Conservation (phyloP, 2,888 invertebrate species). For the Lepidocyrtinus sp. region DNA sequence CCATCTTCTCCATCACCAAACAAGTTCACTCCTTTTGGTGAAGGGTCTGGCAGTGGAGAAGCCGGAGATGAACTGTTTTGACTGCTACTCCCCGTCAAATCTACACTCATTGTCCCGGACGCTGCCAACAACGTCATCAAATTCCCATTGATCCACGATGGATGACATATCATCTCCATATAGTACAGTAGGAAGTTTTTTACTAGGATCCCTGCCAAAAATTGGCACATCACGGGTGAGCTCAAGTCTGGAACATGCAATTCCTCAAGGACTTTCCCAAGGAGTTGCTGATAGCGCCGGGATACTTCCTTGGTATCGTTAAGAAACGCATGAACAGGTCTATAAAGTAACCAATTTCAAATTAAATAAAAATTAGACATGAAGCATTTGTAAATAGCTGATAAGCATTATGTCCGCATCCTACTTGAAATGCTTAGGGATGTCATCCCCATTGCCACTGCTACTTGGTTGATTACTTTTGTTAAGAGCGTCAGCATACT, state of each 20-base stretch:
- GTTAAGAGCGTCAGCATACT: slow-evolving; percentile 62
- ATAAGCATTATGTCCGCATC: not conserved
- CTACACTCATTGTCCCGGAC: slow-evolving; percentile 54
- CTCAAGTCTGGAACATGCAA: slow-evolving; percentile 65
- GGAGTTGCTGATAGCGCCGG: slow-evolving; percentile 62
- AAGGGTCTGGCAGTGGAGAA: slow-evolving; percentile 55
- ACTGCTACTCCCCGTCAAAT: slow-evolving; percentile 60
- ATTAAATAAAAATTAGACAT: not conserved
- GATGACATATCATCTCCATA: slow-evolving; percentile 64
- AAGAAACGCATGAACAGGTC: slow-evolving; percentile 65
- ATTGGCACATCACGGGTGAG: slow-evolving; percentile 66
- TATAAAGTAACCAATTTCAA: slow-evolving; percentile 21
- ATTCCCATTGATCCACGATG: slow-evolving; percentile 65
- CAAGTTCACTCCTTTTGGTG: slow-evolving; percentile 36
- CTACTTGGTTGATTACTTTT: slow-evolving; percentile 19
- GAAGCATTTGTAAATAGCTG: not conserved
- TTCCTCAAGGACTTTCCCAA: slow-evolving; percentile 63
- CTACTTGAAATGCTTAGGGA: slow-evolving; percentile 63
- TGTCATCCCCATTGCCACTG: slow-evolving; percentile 28
- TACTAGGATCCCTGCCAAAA: slow-evolving; percentile 67
- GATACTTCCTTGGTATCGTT: slow-evolving; percentile 61
- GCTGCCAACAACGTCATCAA: slow-evolving; percentile 63
- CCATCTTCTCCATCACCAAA: slow-evolving; percentile 36
- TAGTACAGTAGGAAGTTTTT: slow-evolving; percentile 69
- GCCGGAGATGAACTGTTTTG: slow-evolving; percentile 61